Evolutionary conservation across 2,797 vertebrate species (phyloP).

Genomic region (Chrysocyon brachyurus): DNA sequence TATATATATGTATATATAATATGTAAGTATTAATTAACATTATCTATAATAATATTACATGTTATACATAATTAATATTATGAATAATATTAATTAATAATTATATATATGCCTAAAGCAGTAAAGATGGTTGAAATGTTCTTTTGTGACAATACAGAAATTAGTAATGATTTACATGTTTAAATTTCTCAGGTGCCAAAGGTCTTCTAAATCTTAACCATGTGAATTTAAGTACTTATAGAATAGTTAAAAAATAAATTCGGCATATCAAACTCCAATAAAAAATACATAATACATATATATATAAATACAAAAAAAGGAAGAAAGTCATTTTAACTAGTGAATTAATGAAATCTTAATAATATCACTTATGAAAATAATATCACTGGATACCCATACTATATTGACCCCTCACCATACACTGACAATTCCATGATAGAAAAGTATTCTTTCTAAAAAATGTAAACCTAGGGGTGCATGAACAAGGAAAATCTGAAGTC

Average conservation of each 20-base stretch:
- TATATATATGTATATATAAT: constrained; percentile 87
- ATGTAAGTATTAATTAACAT: too few species aligned
- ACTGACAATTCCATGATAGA: background rate
- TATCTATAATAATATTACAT: too few species aligned
- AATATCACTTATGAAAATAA: background rate
- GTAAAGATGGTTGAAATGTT: background rate
- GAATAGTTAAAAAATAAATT: constrained; percentile 47
- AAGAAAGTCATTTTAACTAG: background rate
- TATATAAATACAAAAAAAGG: background rate
- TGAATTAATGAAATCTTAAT: constrained; percentile 20
- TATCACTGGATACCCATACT: background rate
- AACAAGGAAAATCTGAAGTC: background rate
- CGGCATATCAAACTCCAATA: too few species aligned
- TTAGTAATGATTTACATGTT: background rate
- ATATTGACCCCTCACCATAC: background rate
- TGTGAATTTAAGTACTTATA: background rate
- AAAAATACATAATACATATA: too few species aligned
- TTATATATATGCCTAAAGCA: constrained; percentile 91
- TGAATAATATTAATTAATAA: too few species aligned
- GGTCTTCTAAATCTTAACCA: background rate
- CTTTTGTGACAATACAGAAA: background rate
- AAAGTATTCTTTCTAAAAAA: constrained; percentile 1
- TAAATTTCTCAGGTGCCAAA: constrained; percentile 3
- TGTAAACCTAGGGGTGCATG: background rate
- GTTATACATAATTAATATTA: too few species aligned